These are phyloP conservation scores for Gymnothorax javanicus DNA, from an alignment of 2,797 vertebrate genomes.

Conservation along the genomic window DNA sequence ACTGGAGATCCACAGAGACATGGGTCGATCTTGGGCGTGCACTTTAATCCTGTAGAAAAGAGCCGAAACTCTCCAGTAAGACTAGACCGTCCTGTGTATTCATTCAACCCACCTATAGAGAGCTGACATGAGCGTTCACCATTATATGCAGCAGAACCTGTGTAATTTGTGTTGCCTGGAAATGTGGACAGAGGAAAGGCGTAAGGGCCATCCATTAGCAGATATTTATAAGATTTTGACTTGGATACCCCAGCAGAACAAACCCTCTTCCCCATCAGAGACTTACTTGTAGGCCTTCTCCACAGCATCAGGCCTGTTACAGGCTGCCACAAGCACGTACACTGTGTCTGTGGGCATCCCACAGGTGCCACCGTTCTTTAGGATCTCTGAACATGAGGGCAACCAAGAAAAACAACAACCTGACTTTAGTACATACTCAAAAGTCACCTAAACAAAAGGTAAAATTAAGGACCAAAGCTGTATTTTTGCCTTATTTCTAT, in stretches of 20 bases:
- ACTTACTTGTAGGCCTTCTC: constrained; percentile 84
- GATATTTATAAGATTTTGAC: neutral
- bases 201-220: neutral
- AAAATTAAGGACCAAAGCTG: neutral
- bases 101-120: neutral
- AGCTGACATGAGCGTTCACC: neutral
- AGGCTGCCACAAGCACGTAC: constrained; percentile 88
- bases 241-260: neutral
- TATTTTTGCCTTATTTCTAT: neutral
- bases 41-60: constrained; percentile 75
- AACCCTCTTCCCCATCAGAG: neutral
- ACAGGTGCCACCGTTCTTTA: constrained; percentile 84
- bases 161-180: neutral
- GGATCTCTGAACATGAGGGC: constrained; percentile 73
- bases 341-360: constrained; percentile 89
- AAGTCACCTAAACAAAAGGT: no score
- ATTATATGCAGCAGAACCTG: neutral
- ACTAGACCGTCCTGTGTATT: neutral
- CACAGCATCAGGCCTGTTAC: constrained; percentile 82
- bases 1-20: constrained; percentile 89
- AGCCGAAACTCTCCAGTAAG: neutral
- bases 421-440: neutral
- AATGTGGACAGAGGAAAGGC: neutral
- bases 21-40: constrained; percentile 86
- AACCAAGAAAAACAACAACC: neutral